These are phyloP conservation scores for Smutsia temminckii DNA, from an alignment of 2,797 vertebrate genomes.

Conservation along the genomic window DNA sequence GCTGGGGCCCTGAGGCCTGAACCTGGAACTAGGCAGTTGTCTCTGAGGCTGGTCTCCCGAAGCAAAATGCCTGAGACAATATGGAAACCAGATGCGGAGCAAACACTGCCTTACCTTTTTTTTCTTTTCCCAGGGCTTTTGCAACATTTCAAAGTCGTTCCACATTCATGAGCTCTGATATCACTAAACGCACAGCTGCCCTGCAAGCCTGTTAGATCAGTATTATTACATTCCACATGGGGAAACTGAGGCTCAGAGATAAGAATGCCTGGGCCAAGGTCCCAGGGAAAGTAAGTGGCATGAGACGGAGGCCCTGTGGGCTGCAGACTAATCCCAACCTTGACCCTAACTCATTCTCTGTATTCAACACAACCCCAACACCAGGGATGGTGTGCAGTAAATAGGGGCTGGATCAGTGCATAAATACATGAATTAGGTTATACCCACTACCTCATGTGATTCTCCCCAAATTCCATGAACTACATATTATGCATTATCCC, in stretches of 20 bases:
- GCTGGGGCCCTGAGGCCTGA: constrained; percentile 52
- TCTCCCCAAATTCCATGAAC: not conserved
- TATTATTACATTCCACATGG: constrained; percentile 5
- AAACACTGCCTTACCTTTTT: not conserved
- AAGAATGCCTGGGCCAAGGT: not conserved
- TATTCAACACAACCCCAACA: not conserved
- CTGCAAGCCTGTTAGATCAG: not conserved
- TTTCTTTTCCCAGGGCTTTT: constrained; percentile 34
- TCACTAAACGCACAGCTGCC: constrained; percentile 57
- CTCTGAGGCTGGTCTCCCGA: constrained; percentile 16
- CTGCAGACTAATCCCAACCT: not conserved
- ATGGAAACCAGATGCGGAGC: constrained; percentile 76
- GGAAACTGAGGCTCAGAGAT: constrained; percentile 70
- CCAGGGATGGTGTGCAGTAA: not conserved
- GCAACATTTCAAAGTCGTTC: constrained; percentile 71
- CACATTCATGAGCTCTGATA: constrained; percentile 70
- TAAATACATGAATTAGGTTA: not conserved
- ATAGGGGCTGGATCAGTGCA: not conserved
- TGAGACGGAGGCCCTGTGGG: not conserved
- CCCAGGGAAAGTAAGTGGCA: not conserved
- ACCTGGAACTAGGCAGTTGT: constrained; percentile 32
- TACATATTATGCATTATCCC: not conserved
- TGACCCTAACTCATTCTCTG: not conserved
- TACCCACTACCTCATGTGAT: not conserved
- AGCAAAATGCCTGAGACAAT: constrained; percentile 65